These are phyloP conservation scores for Diploscapter pachys DNA, from an alignment of 1,140 invertebrate species.

Conservation along the genomic window DNA sequence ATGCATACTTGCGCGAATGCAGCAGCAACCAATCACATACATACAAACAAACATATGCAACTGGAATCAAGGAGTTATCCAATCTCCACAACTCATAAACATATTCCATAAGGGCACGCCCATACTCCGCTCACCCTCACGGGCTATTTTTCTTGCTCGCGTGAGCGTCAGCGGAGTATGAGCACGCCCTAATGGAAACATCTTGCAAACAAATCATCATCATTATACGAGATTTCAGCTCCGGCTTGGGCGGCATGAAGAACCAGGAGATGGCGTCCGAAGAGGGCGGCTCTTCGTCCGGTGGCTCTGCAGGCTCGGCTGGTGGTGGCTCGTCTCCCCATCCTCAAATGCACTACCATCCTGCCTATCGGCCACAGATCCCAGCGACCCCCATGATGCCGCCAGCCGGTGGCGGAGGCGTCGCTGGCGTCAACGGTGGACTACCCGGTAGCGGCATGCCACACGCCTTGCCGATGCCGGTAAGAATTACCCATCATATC, in stretches of 20 bases:
- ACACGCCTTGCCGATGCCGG: too few species aligned
- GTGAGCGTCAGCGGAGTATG: background rate
- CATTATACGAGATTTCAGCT: slow-evolving; percentile 54
- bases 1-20: too few species aligned
- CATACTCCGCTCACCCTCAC: background rate
- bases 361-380: slow-evolving; percentile 4
- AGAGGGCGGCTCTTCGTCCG: slow-evolving; percentile 45
- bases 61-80: background rate
- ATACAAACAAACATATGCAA: too few species aligned
- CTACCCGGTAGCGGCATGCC: too few species aligned
- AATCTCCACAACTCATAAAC: background rate
- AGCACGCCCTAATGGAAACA: background rate
- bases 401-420: too few species aligned
- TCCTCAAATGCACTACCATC: background rate
- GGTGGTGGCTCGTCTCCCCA: background rate
- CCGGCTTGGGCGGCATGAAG: slow-evolving; percentile 48
- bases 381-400: too few species aligned
- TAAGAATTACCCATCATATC: too few species aligned
- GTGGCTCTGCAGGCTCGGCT: slow-evolving; percentile 11
- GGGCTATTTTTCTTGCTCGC: background rate
- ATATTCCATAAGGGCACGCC: background rate
- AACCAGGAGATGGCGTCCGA: slow-evolving; percentile 24
- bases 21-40: too few species aligned
- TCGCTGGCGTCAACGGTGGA: too few species aligned
- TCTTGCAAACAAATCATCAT: slow-evolving; percentile 15